These are phyloP conservation scores for Drosophila arawakana DNA, from an alignment of 1,140 invertebrate species.

Conservation along the genomic window DNA sequence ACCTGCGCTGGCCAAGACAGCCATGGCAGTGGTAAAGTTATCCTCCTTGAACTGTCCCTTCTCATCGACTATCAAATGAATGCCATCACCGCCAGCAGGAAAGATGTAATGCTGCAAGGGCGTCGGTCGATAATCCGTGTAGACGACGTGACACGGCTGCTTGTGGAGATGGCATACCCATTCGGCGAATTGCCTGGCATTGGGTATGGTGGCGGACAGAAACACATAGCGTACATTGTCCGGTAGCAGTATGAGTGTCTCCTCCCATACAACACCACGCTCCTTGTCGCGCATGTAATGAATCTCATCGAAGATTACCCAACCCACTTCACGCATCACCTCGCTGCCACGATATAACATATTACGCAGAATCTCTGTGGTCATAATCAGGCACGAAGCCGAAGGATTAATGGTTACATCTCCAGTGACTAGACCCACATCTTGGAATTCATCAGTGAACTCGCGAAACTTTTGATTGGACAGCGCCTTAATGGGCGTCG, in stretches of 20 bases:
- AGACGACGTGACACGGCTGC: slow-evolving; percentile 99
- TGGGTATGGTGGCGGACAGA: slow-evolving; percentile 99
- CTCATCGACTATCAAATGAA: slow-evolving; percentile 98
- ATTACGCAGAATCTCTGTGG: slow-evolving; percentile 99
- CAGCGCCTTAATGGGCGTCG: slow-evolving; percentile 99
- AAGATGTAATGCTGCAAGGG: slow-evolving; percentile 99
- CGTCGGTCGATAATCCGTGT: slow-evolving; percentile 98
- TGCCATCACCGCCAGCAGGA: slow-evolving; percentile 96
- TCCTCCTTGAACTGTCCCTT: slow-evolving; percentile 98
- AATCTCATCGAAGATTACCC: slow-evolving; percentile 99
- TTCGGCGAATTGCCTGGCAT: slow-evolving; percentile 98
- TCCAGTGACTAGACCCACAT: slow-evolving; percentile 99
- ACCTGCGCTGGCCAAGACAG: slow-evolving; percentile 90
- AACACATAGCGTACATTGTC: slow-evolving; percentile 99
- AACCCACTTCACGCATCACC: slow-evolving; percentile 99
- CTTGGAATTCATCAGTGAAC: slow-evolving; percentile 98
- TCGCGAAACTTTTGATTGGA: slow-evolving; percentile 99
- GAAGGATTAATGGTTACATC: slow-evolving; percentile 99
- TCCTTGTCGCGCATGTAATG: slow-evolving; percentile 99
- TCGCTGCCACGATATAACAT: slow-evolving; percentile 99
- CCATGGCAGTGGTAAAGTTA: slow-evolving; percentile 98
- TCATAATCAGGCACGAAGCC: slow-evolving; percentile 99
- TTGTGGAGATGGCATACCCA: slow-evolving; percentile 99
- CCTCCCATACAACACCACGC: slow-evolving; percentile 99
- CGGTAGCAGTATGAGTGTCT: slow-evolving; percentile 98